Conservation (phyloP, 1,140 invertebrate species). For the Planococcus citri region DNA sequence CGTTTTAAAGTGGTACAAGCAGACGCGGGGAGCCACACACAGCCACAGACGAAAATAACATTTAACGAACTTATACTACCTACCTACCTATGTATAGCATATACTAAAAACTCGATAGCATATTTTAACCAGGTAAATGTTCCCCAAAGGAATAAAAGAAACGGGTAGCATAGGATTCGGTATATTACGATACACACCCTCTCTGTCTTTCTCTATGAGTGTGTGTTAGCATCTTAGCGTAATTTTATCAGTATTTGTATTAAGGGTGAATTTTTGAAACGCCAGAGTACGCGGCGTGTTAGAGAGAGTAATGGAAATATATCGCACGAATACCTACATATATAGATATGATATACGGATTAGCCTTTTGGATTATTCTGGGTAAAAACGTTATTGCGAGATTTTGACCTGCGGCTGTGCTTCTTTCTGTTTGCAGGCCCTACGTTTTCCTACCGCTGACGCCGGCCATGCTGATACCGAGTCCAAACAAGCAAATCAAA, state of each 20-base stretch:
- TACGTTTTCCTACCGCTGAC: neutral
- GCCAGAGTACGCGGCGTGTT: neutral
- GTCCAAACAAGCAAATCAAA: neutral
- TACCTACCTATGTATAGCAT: too few species aligned
- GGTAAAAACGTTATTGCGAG: neutral
- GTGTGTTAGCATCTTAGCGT: neutral
- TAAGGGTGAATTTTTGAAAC: neutral
- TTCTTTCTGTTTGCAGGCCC: neutral
- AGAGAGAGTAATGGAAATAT: neutral
- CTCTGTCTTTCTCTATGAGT: too few species aligned
- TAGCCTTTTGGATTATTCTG: neutral
- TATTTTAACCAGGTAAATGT: neutral
- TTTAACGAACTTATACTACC: neutral
- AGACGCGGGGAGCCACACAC: neutral
- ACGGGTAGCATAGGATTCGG: neutral
- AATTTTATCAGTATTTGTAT: constrained; percentile 4
- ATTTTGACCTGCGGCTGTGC: neutral
- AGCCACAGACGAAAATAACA: neutral
- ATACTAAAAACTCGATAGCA: neutral
- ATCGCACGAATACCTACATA: too few species aligned
- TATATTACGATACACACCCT: too few species aligned
- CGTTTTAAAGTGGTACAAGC: too few species aligned
- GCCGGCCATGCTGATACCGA: neutral
- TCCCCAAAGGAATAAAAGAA: neutral
- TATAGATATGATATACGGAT: neutral